Percentiles rank a stretch among this genome's conserved stretches.
Conservation (phyloP, 2,797 vertebrate species). For the Rhynchonycteris naso region DNA sequence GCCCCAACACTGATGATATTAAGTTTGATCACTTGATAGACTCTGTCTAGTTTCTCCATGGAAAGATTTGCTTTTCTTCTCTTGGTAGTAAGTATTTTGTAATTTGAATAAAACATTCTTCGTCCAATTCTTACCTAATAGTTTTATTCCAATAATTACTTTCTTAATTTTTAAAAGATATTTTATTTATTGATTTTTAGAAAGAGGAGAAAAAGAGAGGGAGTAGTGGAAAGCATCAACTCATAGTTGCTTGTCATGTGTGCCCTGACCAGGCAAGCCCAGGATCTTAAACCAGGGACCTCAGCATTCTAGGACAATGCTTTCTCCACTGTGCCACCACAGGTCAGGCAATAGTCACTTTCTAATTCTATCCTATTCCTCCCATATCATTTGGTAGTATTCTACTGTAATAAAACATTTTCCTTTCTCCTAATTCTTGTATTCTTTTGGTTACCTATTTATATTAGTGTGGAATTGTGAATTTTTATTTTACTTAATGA, state of each 20-base stretch:
- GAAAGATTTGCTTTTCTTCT: neutral
- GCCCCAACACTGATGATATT: neutral
- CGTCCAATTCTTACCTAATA: neutral
- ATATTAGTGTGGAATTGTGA: neutral
- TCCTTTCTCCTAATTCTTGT: neutral
- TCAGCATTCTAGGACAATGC: no score
- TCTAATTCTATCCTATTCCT: neutral
- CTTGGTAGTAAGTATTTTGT: neutral
- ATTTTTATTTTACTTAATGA: constrained; percentile 30
- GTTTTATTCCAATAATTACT: neutral
- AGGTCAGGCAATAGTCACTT: neutral
- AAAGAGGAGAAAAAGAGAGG: no score
- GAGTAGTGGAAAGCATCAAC: no score
- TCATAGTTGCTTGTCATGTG: no score
- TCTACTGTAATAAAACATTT: neutral
- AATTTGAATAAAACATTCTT: neutral
- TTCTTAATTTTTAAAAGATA: neutral
- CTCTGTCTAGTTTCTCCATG: neutral
- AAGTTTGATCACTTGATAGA: neutral
- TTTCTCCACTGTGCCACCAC: no score
- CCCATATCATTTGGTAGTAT: neutral
- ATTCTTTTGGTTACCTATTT: neutral
- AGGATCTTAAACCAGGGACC: no score
- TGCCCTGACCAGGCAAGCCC: no score
- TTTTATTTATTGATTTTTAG: no score